These are phyloP conservation scores for Aurelia aurita DNA, from an alignment of 30 jellyfish, hydroid and myxozoan genomes.

Conservation along the genomic window DNA sequence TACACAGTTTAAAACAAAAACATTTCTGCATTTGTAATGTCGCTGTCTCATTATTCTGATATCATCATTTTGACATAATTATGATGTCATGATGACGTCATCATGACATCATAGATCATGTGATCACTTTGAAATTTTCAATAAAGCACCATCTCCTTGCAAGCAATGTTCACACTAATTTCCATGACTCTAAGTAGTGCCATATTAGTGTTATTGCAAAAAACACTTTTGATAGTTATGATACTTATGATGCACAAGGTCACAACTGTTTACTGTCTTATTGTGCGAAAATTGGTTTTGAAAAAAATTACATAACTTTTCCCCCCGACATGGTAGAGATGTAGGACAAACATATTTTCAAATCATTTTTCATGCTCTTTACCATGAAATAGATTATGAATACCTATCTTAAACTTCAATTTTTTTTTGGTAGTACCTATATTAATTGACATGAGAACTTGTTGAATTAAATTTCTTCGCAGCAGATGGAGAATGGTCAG, in stretches of 20 bases:
- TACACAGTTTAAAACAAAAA: no score
- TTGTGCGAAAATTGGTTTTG: not conserved
- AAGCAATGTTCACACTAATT: constrained; percentile 4
- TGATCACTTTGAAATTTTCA: constrained; percentile 1
- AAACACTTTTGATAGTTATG: constrained; percentile 3
- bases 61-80: no score
- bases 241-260: constrained; percentile 19
- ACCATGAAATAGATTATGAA: not conserved
- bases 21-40: no score
- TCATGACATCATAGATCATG: constrained; percentile 24
- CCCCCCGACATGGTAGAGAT: not conserved
- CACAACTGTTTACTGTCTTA: not conserved
- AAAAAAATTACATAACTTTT: not conserved
- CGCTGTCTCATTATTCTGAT: not conserved
- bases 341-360: constrained; percentile 2
- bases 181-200: not conserved
- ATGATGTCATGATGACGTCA: constrained; percentile 12
- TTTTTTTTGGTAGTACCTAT: constrained; percentile 18
- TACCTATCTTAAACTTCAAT: not conserved
- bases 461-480: no score
- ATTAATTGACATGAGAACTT: no score
- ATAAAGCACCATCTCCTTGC: not conserved
- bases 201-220: not conserved
- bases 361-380: constrained; percentile 21
- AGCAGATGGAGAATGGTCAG: no score